phyloP scores from a whole-genome alignment of 2,888 invertebrate species.

The Erebia ligea region DNA sequence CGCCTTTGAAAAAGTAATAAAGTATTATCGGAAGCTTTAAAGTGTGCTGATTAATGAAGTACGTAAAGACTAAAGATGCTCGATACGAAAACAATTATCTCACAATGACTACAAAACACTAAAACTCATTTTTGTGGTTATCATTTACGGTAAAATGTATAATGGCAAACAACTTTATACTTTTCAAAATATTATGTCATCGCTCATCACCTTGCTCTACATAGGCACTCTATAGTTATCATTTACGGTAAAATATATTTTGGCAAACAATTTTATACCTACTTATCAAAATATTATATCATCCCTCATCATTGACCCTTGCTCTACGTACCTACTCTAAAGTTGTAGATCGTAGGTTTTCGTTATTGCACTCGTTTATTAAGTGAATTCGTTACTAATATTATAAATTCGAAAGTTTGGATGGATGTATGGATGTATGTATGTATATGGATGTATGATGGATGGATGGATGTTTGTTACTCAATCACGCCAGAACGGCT shows the following conservation, averaged over 20 bases:
- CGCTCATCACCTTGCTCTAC: not conserved
- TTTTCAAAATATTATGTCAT: not conserved
- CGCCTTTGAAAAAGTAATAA: constrained; percentile 17
- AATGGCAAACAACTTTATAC: no score
- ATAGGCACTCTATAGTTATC: not conserved
- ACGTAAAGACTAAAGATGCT: not conserved
- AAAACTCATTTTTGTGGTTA: not conserved
- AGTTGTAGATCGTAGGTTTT: not conserved
- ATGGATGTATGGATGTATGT: no score
- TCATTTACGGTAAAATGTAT: not conserved
- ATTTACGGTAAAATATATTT: not conserved
- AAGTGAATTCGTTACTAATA: no score
- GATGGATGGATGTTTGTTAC: no score
- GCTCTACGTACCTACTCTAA: not conserved
- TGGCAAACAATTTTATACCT: no score
- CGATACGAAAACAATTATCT: not conserved
- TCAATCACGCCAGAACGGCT: no score
- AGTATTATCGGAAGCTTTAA: not conserved
- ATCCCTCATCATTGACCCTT: not conserved
- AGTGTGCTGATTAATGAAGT: not conserved
- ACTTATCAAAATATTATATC: not conserved
- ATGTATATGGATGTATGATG: no score
- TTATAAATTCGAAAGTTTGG: no score
- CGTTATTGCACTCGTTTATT: no score
- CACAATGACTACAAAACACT: not conserved